A percentile compares a stretch with the other conserved stretches of the same genome.
phyloP scores from a whole-genome alignment of 2,888 invertebrate species.

The Linyphia triangularis region DNA sequence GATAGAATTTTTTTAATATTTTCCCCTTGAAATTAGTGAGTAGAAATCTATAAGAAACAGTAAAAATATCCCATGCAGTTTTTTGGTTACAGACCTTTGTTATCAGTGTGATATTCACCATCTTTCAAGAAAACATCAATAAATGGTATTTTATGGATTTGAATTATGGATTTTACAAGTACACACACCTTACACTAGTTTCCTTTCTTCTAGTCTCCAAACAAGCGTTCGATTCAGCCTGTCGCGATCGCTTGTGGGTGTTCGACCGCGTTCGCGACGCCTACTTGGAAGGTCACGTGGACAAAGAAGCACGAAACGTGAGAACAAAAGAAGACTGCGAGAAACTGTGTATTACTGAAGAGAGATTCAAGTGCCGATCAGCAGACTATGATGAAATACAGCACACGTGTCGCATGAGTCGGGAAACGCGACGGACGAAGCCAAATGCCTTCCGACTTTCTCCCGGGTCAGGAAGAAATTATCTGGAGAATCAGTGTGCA shows the following conservation, averaged over 20 bases:
- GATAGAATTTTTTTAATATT: too few species aligned
- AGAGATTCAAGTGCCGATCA: slow-evolving; percentile 82
- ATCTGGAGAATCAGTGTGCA: slow-evolving; percentile 83
- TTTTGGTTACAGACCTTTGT: too few species aligned
- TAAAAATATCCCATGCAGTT: too few species aligned
- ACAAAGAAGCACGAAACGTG: slow-evolving; percentile 79
- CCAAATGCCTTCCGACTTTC: slow-evolving; percentile 81
- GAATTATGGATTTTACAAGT: too few species aligned
- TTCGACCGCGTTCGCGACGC: slow-evolving; percentile 82
- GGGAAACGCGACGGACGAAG: slow-evolving; percentile 82
- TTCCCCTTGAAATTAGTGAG: too few species aligned
- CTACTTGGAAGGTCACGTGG: slow-evolving; percentile 80
- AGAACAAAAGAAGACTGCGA: slow-evolving; percentile 81
- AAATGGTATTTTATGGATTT: too few species aligned
- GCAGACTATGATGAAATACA: slow-evolving; percentile 82
- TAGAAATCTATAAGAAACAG: too few species aligned
- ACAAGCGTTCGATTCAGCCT: slow-evolving; percentile 78
- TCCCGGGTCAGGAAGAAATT: slow-evolving; percentile 81
- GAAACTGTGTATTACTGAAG: slow-evolving; percentile 81
- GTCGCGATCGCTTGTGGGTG: slow-evolving; percentile 81
- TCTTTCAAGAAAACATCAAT: too few species aligned
- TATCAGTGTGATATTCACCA: too few species aligned
- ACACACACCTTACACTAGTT: too few species aligned
- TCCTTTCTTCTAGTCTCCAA: slow-evolving; percentile 77
- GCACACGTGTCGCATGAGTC: slow-evolving; percentile 81